Percentiles rank a stretch among this genome's conserved stretches.
Evolutionary conservation across 2,888 invertebrate genomes (phyloP).

Genomic region (Selenia dentaria): DNA sequence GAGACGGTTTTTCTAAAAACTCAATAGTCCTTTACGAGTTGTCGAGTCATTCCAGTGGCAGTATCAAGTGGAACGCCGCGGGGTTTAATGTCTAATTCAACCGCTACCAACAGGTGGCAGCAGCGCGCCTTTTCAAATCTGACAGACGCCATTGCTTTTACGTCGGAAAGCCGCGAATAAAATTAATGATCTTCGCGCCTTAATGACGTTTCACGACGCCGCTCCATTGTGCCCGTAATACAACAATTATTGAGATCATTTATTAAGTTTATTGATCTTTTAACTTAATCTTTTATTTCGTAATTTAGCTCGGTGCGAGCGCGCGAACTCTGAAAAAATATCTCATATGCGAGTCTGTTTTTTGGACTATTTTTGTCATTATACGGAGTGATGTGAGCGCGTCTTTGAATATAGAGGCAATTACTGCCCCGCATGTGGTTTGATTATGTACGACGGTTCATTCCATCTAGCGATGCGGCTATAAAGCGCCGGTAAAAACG

Average conservation of each 20-base stretch:
- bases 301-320: slow-evolving; percentile 81
- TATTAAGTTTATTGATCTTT: slow-evolving; percentile 85
- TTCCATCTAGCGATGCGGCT: slow-evolving; percentile 75
- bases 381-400: slow-evolving; percentile 83
- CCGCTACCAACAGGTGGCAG: slow-evolving; percentile 84
- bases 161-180: slow-evolving; percentile 83
- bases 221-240: slow-evolving; percentile 84
- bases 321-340: slow-evolving; percentile 81
- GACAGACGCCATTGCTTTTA: slow-evolving; percentile 83
- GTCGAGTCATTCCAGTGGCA: slow-evolving; percentile 78
- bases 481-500: slow-evolving; percentile 73
- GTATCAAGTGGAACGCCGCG: slow-evolving; percentile 76
- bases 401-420: slow-evolving; percentile 83
- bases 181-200: slow-evolving; percentile 84
- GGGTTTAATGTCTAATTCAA: slow-evolving; percentile 79
- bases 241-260: slow-evolving; percentile 85
- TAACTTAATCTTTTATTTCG: slow-evolving; percentile 85
- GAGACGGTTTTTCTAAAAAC: slow-evolving; percentile 31
- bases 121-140: slow-evolving; percentile 79
- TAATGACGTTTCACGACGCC: slow-evolving; percentile 84
- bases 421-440: slow-evolving; percentile 84
- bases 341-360: slow-evolving; percentile 81
- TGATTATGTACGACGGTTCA: slow-evolving; percentile 78
- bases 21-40: slow-evolving; percentile 51
- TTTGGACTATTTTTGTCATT: slow-evolving; percentile 85